Percentiles rank a stretch among this genome's conserved stretches.
Conservation (phyloP, 2,888 invertebrate species). For the Oligia fasciuncula region DNA sequence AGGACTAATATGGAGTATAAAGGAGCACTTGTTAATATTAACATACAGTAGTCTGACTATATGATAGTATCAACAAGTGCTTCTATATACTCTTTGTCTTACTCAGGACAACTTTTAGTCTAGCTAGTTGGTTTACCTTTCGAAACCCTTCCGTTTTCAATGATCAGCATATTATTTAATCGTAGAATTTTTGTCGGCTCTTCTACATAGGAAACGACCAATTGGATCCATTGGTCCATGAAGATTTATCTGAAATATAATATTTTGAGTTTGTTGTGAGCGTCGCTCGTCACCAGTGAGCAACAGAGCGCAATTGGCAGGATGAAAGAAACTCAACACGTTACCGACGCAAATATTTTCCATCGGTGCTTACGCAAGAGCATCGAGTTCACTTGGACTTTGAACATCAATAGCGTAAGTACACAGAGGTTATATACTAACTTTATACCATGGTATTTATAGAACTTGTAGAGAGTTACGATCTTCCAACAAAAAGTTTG, state of each 20-base stretch:
- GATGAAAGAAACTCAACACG: slow-evolving; percentile 30
- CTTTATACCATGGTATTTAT: slow-evolving; percentile 30
- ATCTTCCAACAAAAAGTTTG: neutral
- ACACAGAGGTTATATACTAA: slow-evolving; percentile 44
- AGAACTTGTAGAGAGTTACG: slow-evolving; percentile 23
- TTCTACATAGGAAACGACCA: neutral
- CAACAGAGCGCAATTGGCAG: neutral
- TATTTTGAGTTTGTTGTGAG: neutral
- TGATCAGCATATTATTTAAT: neutral
- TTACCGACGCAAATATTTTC: slow-evolving; percentile 34
- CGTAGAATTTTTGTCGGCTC: neutral
- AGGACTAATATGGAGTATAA: neutral
- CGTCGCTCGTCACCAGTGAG: neutral
- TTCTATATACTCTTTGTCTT: too few species aligned
- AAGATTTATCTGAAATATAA: neutral
- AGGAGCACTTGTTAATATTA: neutral
- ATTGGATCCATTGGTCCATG: neutral
- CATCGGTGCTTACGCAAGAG: slow-evolving; percentile 36
- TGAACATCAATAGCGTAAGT: slow-evolving; percentile 45
- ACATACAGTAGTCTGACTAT: too few species aligned
- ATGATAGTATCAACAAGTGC: too few species aligned
- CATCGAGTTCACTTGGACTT: slow-evolving; percentile 37
- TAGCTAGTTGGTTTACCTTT: neutral
- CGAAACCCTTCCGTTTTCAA: neutral
- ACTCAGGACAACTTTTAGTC: too few species aligned